These are phyloP conservation scores for Oreotrochilus melanogaster DNA, from an alignment of 2,113 vertebrate genomes.

Conservation along the genomic window DNA sequence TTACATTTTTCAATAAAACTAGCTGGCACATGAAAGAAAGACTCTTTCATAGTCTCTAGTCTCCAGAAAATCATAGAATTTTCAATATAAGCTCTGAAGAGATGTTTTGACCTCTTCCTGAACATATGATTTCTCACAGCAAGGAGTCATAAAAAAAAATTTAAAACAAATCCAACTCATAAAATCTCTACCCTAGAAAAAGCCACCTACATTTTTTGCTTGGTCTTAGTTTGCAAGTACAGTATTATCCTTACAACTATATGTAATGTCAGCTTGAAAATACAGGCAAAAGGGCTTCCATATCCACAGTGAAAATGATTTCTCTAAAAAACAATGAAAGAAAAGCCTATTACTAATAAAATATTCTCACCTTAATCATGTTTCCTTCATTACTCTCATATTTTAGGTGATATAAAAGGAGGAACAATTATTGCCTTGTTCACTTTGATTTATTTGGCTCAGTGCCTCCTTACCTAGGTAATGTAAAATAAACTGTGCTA, in stretches of 20 bases:
- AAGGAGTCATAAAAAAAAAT: slow-evolving; percentile 7
- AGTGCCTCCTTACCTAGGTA: slow-evolving; percentile 59
- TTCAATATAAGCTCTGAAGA: slow-evolving; percentile 19
- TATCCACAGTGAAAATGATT: not conserved
- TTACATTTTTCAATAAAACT: slow-evolving; percentile 54
- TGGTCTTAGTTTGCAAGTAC: not conserved
- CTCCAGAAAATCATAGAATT: slow-evolving; percentile 24
- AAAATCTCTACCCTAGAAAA: not conserved
- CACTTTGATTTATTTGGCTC: slow-evolving; percentile 75
- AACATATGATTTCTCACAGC: not conserved
- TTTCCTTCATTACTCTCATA: slow-evolving; percentile 65
- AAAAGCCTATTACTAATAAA: slow-evolving; percentile 29
- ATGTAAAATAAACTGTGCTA: slow-evolving; percentile 73
- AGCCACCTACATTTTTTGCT: not conserved
- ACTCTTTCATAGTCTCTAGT: not conserved
- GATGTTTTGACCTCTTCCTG: slow-evolving; percentile 13
- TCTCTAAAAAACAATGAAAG: slow-evolving; percentile 29
- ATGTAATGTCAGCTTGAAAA: slow-evolving; percentile 41
- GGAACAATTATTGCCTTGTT: slow-evolving; percentile 75
- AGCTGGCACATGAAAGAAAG: not conserved
- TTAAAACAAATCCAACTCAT: not conserved
- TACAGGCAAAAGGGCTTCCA: not conserved
- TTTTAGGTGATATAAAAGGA: slow-evolving; percentile 63
- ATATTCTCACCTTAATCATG: slow-evolving; percentile 39
- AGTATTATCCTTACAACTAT: slow-evolving; percentile 32